Base-by-base conservation (phyloP, 2,113 vertebrate species). In the Cisticola juncidis region DNA sequence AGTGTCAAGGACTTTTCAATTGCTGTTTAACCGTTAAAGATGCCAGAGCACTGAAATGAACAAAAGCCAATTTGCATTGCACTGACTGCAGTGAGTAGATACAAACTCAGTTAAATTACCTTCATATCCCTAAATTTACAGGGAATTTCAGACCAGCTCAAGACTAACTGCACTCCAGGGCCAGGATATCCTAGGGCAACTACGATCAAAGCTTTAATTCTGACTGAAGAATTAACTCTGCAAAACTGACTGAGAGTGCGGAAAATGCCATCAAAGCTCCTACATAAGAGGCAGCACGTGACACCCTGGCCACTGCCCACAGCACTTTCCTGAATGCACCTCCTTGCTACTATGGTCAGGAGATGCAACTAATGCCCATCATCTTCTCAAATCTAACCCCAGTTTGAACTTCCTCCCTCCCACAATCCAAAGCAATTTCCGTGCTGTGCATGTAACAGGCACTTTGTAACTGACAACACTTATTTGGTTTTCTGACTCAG, bases 281-380 rank as follows among this genome's bases (percentile, higher is more conserved):
- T 61, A 4, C 1, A 0, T 40, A 60, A 45, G 20, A 0, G 2
- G 69, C 0, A 56, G 36, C 35, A 82, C 6, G 12, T n/a, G n/a
- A 29, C 36, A 45, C 0, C 0, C 6, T 5, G 12, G 48, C 54
- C 10, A 31, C 22, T 51, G 61, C 21, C 25, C 56, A 47, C 8
- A 65, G 35, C 33, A 56, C 38, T 13, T 87, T 71, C 12, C 33
- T 57, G 66, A 86, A 71, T 0, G 0, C 18, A 26, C 4, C 50
- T 86, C 24, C 31, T 81, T 62, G 44, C 31, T 62, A 26, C 24
- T 53, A 4, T 35, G 25, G n/a, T 86, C 50, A 57, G 66, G 20
- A 70, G 26, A 16, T 70, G 36, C 29, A 79, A 6, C 25, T 74
- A 78, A 73, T 14, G 17, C 19, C 19, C 7, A 22, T 42, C 14